Conservation (phyloP, 2,888 invertebrate genomes). For the Netelia melanura region DNA sequence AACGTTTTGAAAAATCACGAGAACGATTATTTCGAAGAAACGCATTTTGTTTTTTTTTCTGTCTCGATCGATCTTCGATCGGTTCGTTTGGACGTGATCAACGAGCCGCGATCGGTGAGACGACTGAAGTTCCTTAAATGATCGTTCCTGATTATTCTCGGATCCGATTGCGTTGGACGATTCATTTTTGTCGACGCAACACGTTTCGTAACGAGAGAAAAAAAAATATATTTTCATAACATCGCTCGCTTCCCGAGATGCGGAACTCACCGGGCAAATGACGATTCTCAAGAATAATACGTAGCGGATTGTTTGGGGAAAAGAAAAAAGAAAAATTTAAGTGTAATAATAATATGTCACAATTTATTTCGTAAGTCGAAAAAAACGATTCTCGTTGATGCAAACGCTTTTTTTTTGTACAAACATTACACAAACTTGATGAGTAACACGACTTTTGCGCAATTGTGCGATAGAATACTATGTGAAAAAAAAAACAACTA, state of each 20-base stretch:
- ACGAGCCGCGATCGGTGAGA: background rate
- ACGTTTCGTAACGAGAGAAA: background rate
- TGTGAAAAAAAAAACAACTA: constrained; percentile 19
- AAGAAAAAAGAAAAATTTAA: constrained; percentile 5
- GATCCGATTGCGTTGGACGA: constrained; percentile 3
- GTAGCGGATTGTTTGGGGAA: background rate
- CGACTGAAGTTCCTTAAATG: constrained; percentile 32
- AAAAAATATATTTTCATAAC: background rate
- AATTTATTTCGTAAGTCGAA: constrained; percentile 40
- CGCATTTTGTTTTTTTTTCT: constrained; percentile 43
- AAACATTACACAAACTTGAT: constrained; percentile 17
- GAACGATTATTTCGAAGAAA: background rate
- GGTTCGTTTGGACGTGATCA: background rate
- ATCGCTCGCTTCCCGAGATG: background rate
- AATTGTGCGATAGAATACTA: background rate
- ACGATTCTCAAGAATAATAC: background rate
- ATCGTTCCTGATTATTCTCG: background rate
- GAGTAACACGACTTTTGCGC: constrained; percentile 8
- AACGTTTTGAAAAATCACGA: constrained; percentile 20
- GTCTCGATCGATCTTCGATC: background rate
- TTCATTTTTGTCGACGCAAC: constrained; percentile 30
- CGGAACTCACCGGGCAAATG: background rate
- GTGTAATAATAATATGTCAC: constrained; percentile 23
- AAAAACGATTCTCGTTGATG: constrained; percentile 5
- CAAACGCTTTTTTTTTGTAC: background rate